Evolutionary conservation across 2,113 vertebrate genomes (phyloP), one percentile per base, ranked within the genome.

Genomic region (Gracilinanus agilis): DNA sequence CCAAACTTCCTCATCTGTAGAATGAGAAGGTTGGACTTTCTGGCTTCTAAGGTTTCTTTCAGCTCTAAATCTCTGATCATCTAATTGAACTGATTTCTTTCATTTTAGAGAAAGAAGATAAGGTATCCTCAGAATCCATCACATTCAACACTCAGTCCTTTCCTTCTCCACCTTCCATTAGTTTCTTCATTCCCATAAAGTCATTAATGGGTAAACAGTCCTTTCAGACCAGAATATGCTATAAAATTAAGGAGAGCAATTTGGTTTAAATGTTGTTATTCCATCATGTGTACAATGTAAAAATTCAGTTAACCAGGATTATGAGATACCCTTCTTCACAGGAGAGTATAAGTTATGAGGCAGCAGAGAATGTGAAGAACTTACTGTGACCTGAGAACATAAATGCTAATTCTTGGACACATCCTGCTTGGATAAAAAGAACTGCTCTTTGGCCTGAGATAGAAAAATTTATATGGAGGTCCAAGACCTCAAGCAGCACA

Each of bases 1-100:
- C 89, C 75, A 53, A 61, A 55, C 55, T 94, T 83, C n/a, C 54
- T 49, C 67, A 90, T 54, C 7, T 67, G 90, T 89, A 75, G 90
- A 93, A 54, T 21, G 23, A 0, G 49, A 11, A 54, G 19, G 67
- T 23, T 83, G 67, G 67, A 83, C 19, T 83, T 83, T 83, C 67
- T 40, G 67, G n/a, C n/a, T 83, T 67, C 58, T 55, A 21, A 21
- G 55, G 55, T 21, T 3, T 55, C 55, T 55, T 58, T 58, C 56
- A 58, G 24, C 1, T 58, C 24, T 40, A 83, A 83, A 83, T 83
- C 19, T 83, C 67, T 83, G 34, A 83, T 75, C 67, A 75, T 40
- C 16, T 83, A 19, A 83, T 40, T 23, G 19, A 19, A 40, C 67
- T 9, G 19, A 40, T 83, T 83, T 40, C 34, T 16, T 75, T n/a